Percentiles rank a stretch among this genome's conserved stretches.
phyloP scores from a whole-genome alignment of 2,888 invertebrate species.

The Listrodromus nycthemerus region DNA sequence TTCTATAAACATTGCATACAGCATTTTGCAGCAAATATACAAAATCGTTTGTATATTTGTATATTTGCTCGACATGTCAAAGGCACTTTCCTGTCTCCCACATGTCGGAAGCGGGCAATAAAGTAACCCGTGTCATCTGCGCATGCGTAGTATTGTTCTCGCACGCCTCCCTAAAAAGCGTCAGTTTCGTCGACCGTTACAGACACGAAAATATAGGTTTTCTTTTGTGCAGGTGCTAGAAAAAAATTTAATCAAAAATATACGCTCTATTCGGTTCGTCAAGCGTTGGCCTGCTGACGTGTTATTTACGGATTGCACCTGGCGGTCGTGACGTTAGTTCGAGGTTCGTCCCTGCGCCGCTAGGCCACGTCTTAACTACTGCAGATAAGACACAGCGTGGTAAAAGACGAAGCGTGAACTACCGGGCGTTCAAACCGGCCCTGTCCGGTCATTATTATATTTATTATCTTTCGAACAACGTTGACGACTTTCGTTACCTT shows the following conservation, averaged over 20 bases:
- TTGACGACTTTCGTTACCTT: slow-evolving; percentile 11
- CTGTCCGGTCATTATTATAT: neutral
- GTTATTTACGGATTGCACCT: neutral
- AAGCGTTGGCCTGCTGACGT: neutral
- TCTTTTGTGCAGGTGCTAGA: no score
- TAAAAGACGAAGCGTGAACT: neutral
- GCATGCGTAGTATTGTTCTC: no score
- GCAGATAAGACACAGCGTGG: slow-evolving; percentile 15
- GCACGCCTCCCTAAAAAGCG: no score
- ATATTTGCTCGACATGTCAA: no score
- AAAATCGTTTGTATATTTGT: neutral
- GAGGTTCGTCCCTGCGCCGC: neutral
- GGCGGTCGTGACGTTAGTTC: slow-evolving; percentile 1
- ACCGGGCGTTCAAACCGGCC: neutral
- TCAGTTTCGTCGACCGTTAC: no score
- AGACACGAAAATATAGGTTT: no score
- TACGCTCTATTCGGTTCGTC: neutral
- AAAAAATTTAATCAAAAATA: neutral
- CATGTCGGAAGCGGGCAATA: no score
- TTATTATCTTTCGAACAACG: slow-evolving; percentile 19
- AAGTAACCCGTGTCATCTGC: no score
- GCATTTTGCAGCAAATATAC: neutral
- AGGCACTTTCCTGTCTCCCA: no score
- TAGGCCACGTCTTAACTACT: slow-evolving; percentile 13
- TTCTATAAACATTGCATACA: neutral